Evolutionary conservation across 53 echinoderm and acorn worm genomes (phyloP).

Genomic region (Henricia sp.): DNA sequence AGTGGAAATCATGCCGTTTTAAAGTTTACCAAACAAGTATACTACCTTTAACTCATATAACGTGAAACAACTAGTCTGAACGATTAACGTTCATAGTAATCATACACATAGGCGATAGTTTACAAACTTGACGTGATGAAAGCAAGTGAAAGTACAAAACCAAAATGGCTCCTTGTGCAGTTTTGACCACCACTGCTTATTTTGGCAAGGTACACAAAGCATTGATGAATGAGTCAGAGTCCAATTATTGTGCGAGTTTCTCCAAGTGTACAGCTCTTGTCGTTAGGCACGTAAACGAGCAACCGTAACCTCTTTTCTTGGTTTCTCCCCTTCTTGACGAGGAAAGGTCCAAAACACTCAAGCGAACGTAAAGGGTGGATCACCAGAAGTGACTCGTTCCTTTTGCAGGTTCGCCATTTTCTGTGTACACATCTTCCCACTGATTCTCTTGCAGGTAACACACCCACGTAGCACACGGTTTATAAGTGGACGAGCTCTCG

Average conservation of each 20-base stretch:
- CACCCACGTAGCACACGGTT: constrained; percentile 40
- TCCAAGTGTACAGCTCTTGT: constrained; percentile 55
- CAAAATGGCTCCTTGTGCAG: too few species aligned
- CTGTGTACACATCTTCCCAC: constrained; percentile 4
- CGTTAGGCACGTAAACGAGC: constrained; percentile 17
- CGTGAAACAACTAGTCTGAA: too few species aligned
- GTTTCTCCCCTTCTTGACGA: constrained; percentile 12
- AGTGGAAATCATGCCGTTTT: too few species aligned
- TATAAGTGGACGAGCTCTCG: constrained; percentile 20
- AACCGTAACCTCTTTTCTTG: constrained; percentile 8
- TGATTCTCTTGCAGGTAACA: constrained; percentile 32
- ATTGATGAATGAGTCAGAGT: background rate
- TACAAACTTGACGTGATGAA: too few species aligned
- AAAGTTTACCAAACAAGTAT: too few species aligned
- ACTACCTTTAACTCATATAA: too few species aligned
- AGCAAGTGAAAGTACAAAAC: too few species aligned
- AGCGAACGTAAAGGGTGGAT: constrained; percentile 60
- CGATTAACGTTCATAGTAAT: too few species aligned
- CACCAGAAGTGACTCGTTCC: too few species aligned
- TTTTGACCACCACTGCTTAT: too few species aligned
- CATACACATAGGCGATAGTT: too few species aligned
- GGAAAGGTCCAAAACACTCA: constrained; percentile 65
- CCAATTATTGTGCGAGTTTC: constrained; percentile 30
- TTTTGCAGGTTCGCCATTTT: constrained; percentile 61
- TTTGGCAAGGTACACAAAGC: too few species aligned